A percentile compares a stretch with the other conserved stretches of the same genome.
These are phyloP conservation scores for Hephaestus fuliginosus DNA, from an alignment of 2,797 vertebrate species.

Conservation along the genomic window DNA sequence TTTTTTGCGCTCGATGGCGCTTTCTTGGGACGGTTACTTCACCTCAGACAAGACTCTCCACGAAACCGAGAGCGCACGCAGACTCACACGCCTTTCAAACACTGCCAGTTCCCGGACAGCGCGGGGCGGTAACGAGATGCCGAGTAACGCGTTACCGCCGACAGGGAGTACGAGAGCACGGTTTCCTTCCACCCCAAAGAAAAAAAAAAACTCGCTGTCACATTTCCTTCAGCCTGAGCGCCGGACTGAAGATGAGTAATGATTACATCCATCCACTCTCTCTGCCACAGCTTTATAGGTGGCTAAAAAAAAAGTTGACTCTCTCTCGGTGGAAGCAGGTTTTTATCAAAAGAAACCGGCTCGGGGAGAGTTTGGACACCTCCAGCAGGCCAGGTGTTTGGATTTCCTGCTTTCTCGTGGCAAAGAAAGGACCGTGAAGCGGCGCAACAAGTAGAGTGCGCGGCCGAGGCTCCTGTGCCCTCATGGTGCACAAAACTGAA, in stretches of 20 bases:
- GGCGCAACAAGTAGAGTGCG: conserved; percentile 68
- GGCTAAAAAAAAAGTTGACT: conserved; percentile 46
- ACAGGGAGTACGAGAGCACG: background rate
- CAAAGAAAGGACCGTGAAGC: conserved; percentile 19
- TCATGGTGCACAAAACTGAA: conserved; percentile 9
- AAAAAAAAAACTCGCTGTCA: background rate
- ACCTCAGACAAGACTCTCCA: conserved; percentile 18
- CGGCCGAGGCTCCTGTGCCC: conserved; percentile 1
- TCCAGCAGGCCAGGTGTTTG: background rate
- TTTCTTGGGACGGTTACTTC: conserved; percentile 28
- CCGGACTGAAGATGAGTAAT: conserved; percentile 4
- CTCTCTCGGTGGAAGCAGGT: background rate
- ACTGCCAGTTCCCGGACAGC: conserved; percentile 62
- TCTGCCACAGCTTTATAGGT: conserved; percentile 3
- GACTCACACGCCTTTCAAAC: conserved; percentile 54
- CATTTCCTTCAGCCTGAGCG: background rate
- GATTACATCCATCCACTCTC: background rate
- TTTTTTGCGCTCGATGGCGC: background rate
- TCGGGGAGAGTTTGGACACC: conserved; percentile 2
- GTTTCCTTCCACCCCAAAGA: background rate
- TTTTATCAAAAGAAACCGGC: background rate
- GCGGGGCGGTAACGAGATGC: conserved; percentile 63
- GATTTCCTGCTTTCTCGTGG: conserved; percentile 33
- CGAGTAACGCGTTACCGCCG: conserved; percentile 61
- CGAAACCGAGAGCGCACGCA: conserved; percentile 25